Evolutionary conservation across 2,113 vertebrate species (phyloP), one percentile per base, ranked within the genome.

Genomic region (Pachycephala philippinensis): DNA sequence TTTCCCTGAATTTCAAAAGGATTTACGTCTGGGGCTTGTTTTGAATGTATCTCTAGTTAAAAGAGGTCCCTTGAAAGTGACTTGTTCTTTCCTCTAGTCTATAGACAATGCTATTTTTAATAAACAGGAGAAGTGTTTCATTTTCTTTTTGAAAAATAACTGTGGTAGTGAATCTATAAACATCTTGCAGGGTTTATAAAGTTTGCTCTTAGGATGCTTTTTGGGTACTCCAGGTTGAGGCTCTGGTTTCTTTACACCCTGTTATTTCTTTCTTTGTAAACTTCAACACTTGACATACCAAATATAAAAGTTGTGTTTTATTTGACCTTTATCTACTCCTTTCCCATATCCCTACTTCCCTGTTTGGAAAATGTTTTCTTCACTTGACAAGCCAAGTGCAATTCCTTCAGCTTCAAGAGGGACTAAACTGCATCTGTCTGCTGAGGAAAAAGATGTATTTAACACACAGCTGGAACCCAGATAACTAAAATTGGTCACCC

Each of bases 1-100:
- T 87, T 94, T 89, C 78, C 49, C 23, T 72, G 52, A 81, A 82
- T 95, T 95, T 97, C 87, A 87, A 76, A 95, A 84, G 40, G 28
- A 49, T 94, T 92, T 89, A 59, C 56, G 56, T 82, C 35, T 68
- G 28, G 40, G 60, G 5, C 28, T 64, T 95, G n/a, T 71, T 95
- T 71, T 87, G 68, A 50, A 75, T 84, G 21, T 82, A 4, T 60
- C 33, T 84, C 19, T 57, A 57, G 44, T 92, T 90, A 68, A 74
- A 82, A 81, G 65, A 94, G 9, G 39, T 78, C 22, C n/a, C 71
- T 71, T 72, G 49, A 83, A 80, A 61, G 44, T 63, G 57, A 61
- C n/a, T 63, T 71, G 3, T 72, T 90, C 12, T n/a, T 92, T 83
- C 57, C 60, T 84, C 33, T 87, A 59, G 23, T 84, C 30, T 74